Percentiles rank a stretch among this genome's conserved stretches.
Conservation (phyloP, 1,140 invertebrate species). For the Scaptodrosophila lebanonensis region DNA sequence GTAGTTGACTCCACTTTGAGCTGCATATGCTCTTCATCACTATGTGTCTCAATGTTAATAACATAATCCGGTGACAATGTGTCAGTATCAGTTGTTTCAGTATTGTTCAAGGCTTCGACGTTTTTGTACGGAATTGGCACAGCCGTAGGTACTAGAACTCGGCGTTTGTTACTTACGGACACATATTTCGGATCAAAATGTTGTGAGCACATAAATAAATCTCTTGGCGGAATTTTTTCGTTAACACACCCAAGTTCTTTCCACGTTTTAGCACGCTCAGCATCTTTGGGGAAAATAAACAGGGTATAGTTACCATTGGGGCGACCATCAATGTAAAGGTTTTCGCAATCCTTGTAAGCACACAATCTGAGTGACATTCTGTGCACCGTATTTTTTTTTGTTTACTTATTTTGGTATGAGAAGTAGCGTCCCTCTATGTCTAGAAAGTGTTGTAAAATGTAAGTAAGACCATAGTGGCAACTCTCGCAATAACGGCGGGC, state of each 20-base stretch:
- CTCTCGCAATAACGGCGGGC: not conserved
- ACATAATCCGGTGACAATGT: constrained; percentile 22
- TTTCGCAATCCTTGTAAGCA: constrained; percentile 56
- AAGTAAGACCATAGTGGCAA: not conserved
- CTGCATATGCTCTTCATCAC: constrained; percentile 23
- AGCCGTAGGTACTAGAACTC: constrained; percentile 48
- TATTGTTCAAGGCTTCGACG: not conserved
- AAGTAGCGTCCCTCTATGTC: no score
- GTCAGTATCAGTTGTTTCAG: constrained; percentile 2
- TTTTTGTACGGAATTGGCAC: constrained; percentile 40
- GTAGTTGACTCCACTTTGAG: constrained; percentile 36
- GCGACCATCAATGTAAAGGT: constrained; percentile 23
- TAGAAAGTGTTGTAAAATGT: no score
- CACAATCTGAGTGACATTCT: constrained; percentile 44
- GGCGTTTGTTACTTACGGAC: constrained; percentile 37
- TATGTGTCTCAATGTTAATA: constrained; percentile 26
- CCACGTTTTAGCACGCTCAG: constrained; percentile 42
- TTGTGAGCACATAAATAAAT: constrained; percentile 55
- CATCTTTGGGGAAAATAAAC: constrained; percentile 59
- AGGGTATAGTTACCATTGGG: constrained; percentile 25
- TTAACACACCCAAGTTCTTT: constrained; percentile 38
- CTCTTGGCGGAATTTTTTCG: constrained; percentile 25
- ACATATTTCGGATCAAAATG: constrained; percentile 61
- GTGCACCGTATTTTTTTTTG: constrained; percentile 2
- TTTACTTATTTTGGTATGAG: not conserved